A percentile compares a stretch with the other conserved stretches of the same genome.
Evolutionary conservation across 2,888 invertebrate genomes (phyloP).

Genomic region (Masnerella sp.): DNA sequence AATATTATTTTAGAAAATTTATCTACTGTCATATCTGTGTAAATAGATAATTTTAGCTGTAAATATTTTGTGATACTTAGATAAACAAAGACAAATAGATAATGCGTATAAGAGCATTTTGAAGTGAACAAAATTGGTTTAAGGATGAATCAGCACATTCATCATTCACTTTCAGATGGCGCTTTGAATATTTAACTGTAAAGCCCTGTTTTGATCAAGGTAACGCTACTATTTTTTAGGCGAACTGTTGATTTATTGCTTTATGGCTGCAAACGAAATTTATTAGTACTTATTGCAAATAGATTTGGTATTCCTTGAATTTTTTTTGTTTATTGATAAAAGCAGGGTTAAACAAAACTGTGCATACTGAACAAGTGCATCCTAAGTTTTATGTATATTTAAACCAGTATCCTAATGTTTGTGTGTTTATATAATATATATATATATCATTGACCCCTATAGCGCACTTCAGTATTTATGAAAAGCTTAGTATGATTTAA

Average conservation of each 20-base stretch:
- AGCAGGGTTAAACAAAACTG: constrained; percentile 67
- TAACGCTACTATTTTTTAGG: not conserved
- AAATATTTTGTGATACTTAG: constrained; percentile 64
- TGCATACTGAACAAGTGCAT: constrained; percentile 61
- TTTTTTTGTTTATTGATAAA: constrained; percentile 60
- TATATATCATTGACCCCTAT: no score
- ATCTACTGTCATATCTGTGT: constrained; percentile 65
- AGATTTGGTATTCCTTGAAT: no score
- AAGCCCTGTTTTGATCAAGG: constrained; percentile 54
- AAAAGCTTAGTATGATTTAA: no score
- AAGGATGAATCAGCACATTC: not conserved
- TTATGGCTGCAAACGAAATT: not conserved
- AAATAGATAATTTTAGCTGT: constrained; percentile 67
- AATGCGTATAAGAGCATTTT: constrained; percentile 14
- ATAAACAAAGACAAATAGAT: constrained; percentile 4
- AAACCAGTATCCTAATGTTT: constrained; percentile 39
- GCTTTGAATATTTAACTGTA: constrained; percentile 4
- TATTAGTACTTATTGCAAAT: no score
- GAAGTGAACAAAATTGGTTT: constrained; percentile 14
- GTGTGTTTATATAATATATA: constrained; percentile 9
- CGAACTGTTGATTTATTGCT: not conserved
- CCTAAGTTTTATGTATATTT: constrained; percentile 63
- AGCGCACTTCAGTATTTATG: no score
- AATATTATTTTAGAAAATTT: constrained; percentile 46
- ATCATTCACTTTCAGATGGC: no score